These are phyloP conservation scores for Tenthredo livida DNA, from an alignment of 2,888 invertebrate genomes.

Conservation along the genomic window DNA sequence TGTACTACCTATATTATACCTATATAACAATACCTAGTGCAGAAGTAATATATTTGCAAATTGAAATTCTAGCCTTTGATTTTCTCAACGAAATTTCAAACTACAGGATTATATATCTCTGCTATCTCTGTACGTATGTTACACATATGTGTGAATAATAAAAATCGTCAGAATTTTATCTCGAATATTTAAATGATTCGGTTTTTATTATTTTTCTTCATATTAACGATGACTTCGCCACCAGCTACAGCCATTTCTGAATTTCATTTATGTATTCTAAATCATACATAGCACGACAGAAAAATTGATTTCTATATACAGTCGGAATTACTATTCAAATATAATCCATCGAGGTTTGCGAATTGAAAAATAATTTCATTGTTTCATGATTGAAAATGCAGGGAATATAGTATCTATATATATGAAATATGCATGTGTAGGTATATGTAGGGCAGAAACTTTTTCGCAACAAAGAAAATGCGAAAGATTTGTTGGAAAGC, in stretches of 20 bases:
- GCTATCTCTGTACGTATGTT: neutral
- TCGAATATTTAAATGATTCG: too few species aligned
- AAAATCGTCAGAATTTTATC: neutral
- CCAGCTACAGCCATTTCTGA: neutral
- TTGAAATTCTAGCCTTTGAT: conserved; percentile 22
- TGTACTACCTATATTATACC: neutral
- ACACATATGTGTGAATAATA: neutral
- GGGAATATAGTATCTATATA: neutral
- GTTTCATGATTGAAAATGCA: neutral
- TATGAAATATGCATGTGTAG: too few species aligned
- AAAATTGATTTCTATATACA: neutral
- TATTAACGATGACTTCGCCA: too few species aligned
- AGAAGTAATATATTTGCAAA: conserved; percentile 29
- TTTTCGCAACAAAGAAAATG: neutral
- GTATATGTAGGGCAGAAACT: neutral
- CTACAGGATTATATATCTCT: neutral
- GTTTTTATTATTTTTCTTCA: too few species aligned
- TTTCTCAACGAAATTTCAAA: neutral
- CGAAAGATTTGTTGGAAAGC: neutral
- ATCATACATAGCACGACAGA: neutral
- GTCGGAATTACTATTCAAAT: conserved; percentile 1
- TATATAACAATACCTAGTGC: neutral
- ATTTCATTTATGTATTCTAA: neutral
- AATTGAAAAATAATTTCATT: conserved; percentile 32
- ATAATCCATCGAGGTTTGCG: neutral